These are phyloP conservation scores for Plebejus melissa DNA, from an alignment of 2,888 invertebrate genomes.

Conservation along the genomic window DNA sequence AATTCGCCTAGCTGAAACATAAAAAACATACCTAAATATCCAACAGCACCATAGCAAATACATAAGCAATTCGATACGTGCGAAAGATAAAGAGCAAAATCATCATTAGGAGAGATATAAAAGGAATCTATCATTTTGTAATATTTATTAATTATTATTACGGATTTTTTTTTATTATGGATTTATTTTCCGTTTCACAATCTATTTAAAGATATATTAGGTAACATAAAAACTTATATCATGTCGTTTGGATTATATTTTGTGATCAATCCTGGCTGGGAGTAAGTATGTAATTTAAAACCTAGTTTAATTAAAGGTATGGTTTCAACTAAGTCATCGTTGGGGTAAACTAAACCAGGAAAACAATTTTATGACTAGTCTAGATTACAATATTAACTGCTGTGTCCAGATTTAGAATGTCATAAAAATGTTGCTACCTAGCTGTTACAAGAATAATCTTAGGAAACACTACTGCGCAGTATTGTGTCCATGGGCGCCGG, in stretches of 20 bases:
- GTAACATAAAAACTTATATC: not conserved
- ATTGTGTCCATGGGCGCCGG: not conserved
- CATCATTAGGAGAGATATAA: too few relatives aligned
- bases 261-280: not conserved
- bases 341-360: not conserved
- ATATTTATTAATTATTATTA: too few relatives aligned
- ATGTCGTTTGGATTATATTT: not conserved
- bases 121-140: too few relatives aligned
- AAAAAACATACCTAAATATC: slow-evolving; percentile 32
- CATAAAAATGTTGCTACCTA: not conserved
- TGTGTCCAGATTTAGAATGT: not conserved
- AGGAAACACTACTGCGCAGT: not conserved
- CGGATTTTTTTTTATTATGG: not conserved
- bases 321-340: not conserved
- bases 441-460: not conserved
- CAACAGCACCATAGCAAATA: not conserved
- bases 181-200: not conserved
- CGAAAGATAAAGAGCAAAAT: too few relatives aligned
- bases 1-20: slow-evolving; percentile 88
- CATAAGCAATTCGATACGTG: too few relatives aligned
- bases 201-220: not conserved
- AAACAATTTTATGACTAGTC: not conserved
- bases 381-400: slow-evolving; percentile 11
- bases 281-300: not conserved
- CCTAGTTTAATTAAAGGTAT: not conserved